Base-by-base conservation (phyloP, 2,888 invertebrate species). In the Geotrupes spiniger region DNA sequence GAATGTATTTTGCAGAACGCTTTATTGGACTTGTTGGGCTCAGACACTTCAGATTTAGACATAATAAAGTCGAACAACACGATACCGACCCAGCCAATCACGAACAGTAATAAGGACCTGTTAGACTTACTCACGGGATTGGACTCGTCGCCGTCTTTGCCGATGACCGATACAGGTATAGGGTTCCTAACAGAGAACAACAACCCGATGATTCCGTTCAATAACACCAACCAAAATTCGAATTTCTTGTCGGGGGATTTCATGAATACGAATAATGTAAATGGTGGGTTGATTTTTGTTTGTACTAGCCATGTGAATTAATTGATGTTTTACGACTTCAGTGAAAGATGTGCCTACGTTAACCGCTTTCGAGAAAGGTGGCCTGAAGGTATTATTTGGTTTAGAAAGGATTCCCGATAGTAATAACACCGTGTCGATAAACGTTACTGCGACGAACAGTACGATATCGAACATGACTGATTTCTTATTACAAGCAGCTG, bases 401-500 rank as follows among this genome's bases (percentile, higher is more conserved):
- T 82, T 89, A 66, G 83, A 85, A 63, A 83, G 83, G 69, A 76
- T 80, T 64, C 73, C 74, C 40, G 80, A 81, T 53, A 74, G 77
- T 40, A 82, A 81, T 74, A 75, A 83, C 74, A 75, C 81, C 50
- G 78, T 84, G 58, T 76, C 82, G 51, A 85, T 93, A 59, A 86
- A 86, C 63, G 88, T 95, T 80, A 82, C 84, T 52, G 92, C 95
- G 57, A 80, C 80, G 59, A 92, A 92, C 77, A 78, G 80, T 58
- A 82, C 84, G 28, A 72, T 79, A 52, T 76, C 78, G 54, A 80
- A 84, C 46, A 81, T 99, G 72, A 87, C 87, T 38, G 94, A 98
- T 68, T 98, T 96, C 81, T 79, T 95, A 65, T 95, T 98, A 79
- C 92, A 94, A 79, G 94, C 92, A 58, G 95, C 95, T 63, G 94